Base-by-base conservation (phyloP, 2,113 vertebrate genomes). In the Lepus americanus region DNA sequence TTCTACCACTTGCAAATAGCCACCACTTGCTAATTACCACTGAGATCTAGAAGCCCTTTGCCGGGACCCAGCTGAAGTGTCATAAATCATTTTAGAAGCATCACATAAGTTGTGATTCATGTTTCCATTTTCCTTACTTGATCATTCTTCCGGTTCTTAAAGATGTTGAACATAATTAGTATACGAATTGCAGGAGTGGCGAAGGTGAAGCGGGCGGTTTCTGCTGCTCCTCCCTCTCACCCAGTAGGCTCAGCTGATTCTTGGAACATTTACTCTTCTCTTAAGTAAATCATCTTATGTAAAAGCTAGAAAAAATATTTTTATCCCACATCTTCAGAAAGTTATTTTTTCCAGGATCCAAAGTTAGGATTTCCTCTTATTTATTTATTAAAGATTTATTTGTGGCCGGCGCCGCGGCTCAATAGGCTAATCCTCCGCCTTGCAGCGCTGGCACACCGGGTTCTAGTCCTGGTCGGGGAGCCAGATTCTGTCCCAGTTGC, bases 221-320 rank as follows among this genome's bases (percentile, higher is more conserved):
- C 33, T 51, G 1, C 61, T 88, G 69, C 36, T 29, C 31, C 27
- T 23, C 6, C 31, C 7, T 31, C 61, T 84, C 27, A 14, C 61
- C 51, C 44, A 44, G 44, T 44, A 44, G 19, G 55, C 4, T 59
- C 55, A 59, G 19, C 13, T 59, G 55, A 19, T 94, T 92, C 53
- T 86, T 70, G 69, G 12, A 81, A 86, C 13, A 10, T 44, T 89
- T 73, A 9, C 74, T 80, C 20, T 80, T 27, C 64, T 91, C 31
- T 39, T 92, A 86, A 85, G 84, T 96, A 36, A 91, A 53, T 84
- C 20, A 29, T 39, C 44, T 76, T 84, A 2, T 89, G 27, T 90
- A 85, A 85, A 87, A 83, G 4, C 44, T 55, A 31, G 70, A 94
- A 92, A 89, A 74, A 59, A 59, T 59, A 1, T 80, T 78, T 92